Conservation (phyloP, 2,797 vertebrate species). For the Macropus fuliginosus region DNA sequence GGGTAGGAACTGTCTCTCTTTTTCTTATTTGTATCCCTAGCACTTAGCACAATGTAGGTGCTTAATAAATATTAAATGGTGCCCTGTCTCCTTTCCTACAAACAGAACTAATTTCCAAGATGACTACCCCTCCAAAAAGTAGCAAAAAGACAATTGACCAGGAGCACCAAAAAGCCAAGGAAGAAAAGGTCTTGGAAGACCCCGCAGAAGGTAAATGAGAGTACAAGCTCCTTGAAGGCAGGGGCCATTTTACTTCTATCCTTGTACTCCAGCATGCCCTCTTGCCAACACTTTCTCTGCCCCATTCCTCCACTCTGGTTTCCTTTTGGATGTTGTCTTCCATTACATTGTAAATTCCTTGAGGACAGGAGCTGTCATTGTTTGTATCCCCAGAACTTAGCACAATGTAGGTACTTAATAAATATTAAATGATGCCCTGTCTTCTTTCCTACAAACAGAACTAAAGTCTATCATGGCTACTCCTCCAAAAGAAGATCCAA, state of each 20-base stretch:
- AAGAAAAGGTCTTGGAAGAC: not conserved
- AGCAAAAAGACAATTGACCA: not conserved
- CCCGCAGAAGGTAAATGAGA: not conserved
- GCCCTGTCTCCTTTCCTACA: not conserved
- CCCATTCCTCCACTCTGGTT: no score
- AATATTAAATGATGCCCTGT: not conserved
- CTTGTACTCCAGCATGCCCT: no score
- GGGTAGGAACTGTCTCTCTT: no score
- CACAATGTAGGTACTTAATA: not conserved
- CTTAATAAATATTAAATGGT: no score
- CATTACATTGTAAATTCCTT: not conserved
- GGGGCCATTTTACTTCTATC: no score
- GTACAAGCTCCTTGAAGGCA: no score
- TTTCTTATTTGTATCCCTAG: no score
- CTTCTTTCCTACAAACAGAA: not conserved
- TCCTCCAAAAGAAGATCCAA: not conserved
- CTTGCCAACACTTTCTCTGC: no score
- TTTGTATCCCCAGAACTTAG: not conserved
- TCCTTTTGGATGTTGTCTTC: no score
- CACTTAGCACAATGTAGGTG: no score
- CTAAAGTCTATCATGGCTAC: not conserved
- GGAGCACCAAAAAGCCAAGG: not conserved
- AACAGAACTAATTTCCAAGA: not conserved
- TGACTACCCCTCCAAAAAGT: not conserved
- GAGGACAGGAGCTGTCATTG: not conserved